These are phyloP conservation scores for Aleiodes leptofemur DNA, from an alignment of 2,888 invertebrate genomes.

Conservation along the genomic window DNA sequence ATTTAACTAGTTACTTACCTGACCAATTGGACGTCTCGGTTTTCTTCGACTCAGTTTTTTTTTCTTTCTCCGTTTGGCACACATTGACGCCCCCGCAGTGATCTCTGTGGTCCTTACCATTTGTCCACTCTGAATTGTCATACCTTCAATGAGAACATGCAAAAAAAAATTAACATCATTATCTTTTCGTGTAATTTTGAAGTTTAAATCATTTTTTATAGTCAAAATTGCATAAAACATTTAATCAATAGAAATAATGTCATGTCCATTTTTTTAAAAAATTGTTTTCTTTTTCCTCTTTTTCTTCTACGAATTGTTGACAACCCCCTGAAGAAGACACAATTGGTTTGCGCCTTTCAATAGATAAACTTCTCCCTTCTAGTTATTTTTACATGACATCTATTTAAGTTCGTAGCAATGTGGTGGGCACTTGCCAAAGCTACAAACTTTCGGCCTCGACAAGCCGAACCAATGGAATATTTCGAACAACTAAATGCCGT, in stretches of 20 bases:
- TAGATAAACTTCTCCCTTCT: slow-evolving; percentile 31
- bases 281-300: not conserved
- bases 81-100: slow-evolving; percentile 59
- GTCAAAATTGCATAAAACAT: slow-evolving; percentile 11
- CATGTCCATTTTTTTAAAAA: not conserved
- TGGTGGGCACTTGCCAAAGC: slow-evolving; percentile 59
- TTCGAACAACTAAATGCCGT: slow-evolving; percentile 41
- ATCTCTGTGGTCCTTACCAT: slow-evolving; percentile 69
- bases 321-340: slow-evolving; percentile 23
- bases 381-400: slow-evolving; percentile 59
- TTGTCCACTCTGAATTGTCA: slow-evolving; percentile 72
- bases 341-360: slow-evolving; percentile 24
- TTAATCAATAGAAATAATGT: slow-evolving; percentile 6
- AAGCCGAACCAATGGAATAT: slow-evolving; percentile 42
- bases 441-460: slow-evolving; percentile 41
- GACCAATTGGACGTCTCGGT: slow-evolving; percentile 66
- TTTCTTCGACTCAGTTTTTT: slow-evolving; percentile 69
- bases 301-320: not conserved
- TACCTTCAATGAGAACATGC: slow-evolving; percentile 64
- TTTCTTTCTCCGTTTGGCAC: slow-evolving; percentile 70
- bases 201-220: too few relatives aligned
- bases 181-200: not conserved
- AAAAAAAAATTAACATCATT: slow-evolving; percentile 36
- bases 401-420: slow-evolving; percentile 63
- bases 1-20: slow-evolving; percentile 60